Conservation (phyloP, 2,113 vertebrate genomes). For the Tragelaphus scriptus region DNA sequence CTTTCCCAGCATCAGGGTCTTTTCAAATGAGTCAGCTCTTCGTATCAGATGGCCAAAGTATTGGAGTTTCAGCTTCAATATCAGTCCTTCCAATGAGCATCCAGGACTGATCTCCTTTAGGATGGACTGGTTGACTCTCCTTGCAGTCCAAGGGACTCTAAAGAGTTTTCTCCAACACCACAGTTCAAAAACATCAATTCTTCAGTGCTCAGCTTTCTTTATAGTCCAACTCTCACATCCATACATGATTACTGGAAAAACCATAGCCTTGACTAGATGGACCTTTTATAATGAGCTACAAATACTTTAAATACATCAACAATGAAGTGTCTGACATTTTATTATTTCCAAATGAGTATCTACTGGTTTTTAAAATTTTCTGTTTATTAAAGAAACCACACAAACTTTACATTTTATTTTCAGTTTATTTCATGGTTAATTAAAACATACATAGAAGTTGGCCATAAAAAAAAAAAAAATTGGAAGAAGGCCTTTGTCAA, state of each 20-base stretch:
- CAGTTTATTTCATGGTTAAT: not conserved
- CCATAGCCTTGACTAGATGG: not conserved
- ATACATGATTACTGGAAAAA: not conserved
- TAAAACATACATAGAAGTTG: not conserved
- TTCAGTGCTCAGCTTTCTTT: fast-evolving
- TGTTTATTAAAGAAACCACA: not conserved
- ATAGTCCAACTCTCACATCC: not conserved
- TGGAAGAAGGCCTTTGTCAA: not conserved
- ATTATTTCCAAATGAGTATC: not conserved
- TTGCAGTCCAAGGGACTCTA: not conserved
- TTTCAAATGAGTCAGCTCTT: not conserved
- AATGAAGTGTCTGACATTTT: not conserved
- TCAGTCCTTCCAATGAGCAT: not conserved
- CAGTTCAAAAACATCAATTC: not conserved
- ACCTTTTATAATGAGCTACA: not conserved
- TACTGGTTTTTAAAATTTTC: not conserved
- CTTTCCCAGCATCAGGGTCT: not conserved
- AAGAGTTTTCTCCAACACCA: not conserved
- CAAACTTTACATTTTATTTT: not conserved
- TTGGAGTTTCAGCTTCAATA: not conserved
- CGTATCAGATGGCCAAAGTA: fast-evolving
- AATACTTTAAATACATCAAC: not conserved
- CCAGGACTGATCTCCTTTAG: not conserved
- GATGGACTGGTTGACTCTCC: not conserved
- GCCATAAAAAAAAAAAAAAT: not conserved